Base-by-base conservation (phyloP, 2,888 invertebrate species). In the Bedellia somnulentella region DNA sequence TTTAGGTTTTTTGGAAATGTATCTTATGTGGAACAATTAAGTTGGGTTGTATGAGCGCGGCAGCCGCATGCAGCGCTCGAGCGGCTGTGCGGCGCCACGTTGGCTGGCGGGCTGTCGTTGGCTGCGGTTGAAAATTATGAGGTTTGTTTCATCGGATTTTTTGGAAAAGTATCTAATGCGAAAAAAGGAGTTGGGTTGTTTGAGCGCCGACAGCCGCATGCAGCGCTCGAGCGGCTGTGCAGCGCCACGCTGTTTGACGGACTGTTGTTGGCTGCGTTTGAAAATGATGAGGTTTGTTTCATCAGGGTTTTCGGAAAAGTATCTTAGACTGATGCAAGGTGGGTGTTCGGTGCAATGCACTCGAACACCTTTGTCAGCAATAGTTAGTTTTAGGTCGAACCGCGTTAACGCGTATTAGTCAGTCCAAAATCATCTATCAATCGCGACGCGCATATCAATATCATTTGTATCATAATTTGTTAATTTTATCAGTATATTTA, bases 181-280 rank as follows among this genome's bases (percentile, higher is more conserved):
- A 91, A 91, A 62, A 81, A 81, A 43, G 86, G 89, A 0, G 85
- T 89, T n/a, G 79, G 80, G 8, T 71, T 90, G 4, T 89, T 89
- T 47, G 58, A 79, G 29, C 77, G 81, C 5, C 89, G 89, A 0
- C 80, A 84, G 44, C 80, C 85, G 0, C 88, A 89, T 46, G 76
- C 68, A 0, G 83, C 86, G 15, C 67, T 90, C 31, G 90, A 91
- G 61, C 66, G 80, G 15, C 85, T 89, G 43, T 86, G 89, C 47
- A 54, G 81, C 22, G 70, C 77, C 14, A 89, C 89, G n/a, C 77
- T 91, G 44, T 75, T 80, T 35, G 87, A 89, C 52, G 83, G 86
- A 5, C 66, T 87, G 29, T 89, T 89, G 8, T 55, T 87, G 17
- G 87, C 89, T 71, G 85, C 85, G 14, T 57, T 80, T 34, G 75